Conservation (phyloP, 2,113 vertebrate species). For the Miniopterus natalensis region DNA sequence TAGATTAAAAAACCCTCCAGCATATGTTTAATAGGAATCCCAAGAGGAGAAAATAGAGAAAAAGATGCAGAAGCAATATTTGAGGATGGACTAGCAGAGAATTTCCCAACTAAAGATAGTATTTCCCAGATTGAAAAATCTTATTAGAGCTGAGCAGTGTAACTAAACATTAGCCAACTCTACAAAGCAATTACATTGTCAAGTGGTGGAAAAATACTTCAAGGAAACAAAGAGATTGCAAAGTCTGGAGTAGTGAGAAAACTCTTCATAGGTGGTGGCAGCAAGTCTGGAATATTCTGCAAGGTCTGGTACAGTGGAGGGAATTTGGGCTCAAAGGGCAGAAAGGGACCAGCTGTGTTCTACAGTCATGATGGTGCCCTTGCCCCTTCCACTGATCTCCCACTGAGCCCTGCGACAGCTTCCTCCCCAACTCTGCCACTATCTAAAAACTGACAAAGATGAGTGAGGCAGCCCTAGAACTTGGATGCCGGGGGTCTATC, state of each 20-base stretch:
- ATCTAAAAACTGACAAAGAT: not conserved
- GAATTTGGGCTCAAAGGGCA: not conserved
- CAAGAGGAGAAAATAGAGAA: not conserved
- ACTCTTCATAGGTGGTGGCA: not conserved
- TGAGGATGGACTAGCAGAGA: not conserved
- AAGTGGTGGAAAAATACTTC: not conserved
- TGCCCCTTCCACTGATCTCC: not conserved
- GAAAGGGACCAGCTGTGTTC: not conserved
- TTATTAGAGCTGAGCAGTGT: not conserved
- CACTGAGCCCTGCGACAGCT: not conserved
- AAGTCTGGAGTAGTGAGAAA: not conserved
- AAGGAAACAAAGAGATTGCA: not conserved
- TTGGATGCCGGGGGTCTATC: not conserved
- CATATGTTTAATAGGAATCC: not conserved
- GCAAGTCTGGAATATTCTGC: not conserved
- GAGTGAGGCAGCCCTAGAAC: not conserved
- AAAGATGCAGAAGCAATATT: not conserved
- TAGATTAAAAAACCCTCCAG: not conserved
- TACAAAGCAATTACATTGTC: not conserved
- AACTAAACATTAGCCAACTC: not conserved
- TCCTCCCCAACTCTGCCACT: not conserved
- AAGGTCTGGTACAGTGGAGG: not conserved
- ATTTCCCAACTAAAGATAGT: not conserved
- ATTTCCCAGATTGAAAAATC: slow-evolving; percentile 28
- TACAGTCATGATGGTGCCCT: not conserved